Evolutionary conservation across 2,797 vertebrate genomes (phyloP).

Genomic region (Alectoris magna): DNA sequence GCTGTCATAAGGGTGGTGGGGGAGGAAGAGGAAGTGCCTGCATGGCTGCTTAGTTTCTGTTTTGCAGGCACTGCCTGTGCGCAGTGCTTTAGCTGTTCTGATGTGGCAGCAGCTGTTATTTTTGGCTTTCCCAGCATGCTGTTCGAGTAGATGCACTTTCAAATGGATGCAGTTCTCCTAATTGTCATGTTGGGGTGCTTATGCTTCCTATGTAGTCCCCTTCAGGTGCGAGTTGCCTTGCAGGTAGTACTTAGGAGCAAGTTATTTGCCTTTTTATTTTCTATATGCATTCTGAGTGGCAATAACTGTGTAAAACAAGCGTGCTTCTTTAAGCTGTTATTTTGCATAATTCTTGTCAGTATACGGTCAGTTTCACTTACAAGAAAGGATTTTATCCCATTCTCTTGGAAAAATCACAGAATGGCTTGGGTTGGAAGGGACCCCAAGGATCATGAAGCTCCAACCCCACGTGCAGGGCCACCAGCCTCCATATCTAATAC

Average conservation of each 20-base stretch:
- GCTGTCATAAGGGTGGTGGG: neutral
- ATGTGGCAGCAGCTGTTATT: slow-evolving; percentile 65
- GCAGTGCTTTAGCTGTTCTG: neutral
- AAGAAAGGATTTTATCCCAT: neutral
- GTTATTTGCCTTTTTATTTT: neutral
- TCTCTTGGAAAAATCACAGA: neutral
- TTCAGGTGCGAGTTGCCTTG: neutral
- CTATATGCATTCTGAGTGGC: neutral
- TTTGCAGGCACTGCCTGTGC: neutral
- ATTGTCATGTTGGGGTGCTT: neutral
- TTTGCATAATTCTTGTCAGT: neutral
- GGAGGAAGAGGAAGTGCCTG: slow-evolving; percentile 42
- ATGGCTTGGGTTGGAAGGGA: too few relatives aligned
- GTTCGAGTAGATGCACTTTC: neutral
- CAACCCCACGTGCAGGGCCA: too few relatives aligned
- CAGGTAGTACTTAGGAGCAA: neutral
- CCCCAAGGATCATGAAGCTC: too few relatives aligned
- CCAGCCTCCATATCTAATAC: too few relatives aligned
- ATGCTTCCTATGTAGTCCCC: neutral
- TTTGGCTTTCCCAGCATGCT: slow-evolving; percentile 42
- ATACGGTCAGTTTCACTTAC: neutral
- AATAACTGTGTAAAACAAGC: neutral
- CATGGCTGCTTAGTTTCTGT: slow-evolving; percentile 38
- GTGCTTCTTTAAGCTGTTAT: neutral
- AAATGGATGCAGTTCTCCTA: neutral